Evolutionary conservation across 35 echinoderm and acorn worm species (phyloP).

Genomic region (Eucidaris tribuloides): DNA sequence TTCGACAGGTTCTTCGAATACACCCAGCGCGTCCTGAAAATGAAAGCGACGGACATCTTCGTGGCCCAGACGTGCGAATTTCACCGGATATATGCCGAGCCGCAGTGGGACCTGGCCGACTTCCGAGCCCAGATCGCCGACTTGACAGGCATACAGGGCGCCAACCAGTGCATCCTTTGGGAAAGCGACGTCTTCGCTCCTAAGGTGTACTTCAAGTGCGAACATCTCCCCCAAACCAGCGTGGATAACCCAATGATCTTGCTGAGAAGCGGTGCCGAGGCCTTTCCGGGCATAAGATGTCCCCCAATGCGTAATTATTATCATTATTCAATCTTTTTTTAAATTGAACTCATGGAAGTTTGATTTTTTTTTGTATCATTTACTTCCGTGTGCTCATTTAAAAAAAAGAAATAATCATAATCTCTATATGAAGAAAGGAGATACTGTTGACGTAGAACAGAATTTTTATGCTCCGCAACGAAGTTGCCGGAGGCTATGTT

Average conservation of each 20-base stretch:
- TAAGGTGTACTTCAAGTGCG: slow-evolving; percentile 11
- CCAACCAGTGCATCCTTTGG: slow-evolving; percentile 43
- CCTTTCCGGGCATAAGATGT: slow-evolving; percentile 41
- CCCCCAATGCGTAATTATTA: slow-evolving; percentile 51
- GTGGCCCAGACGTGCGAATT: slow-evolving; percentile 45
- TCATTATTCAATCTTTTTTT: no score
- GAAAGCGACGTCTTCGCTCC: slow-evolving; percentile 53
- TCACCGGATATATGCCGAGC: slow-evolving; percentile 56
- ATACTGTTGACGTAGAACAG: no score
- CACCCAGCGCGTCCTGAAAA: slow-evolving; percentile 39
- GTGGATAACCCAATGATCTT: slow-evolving; percentile 68
- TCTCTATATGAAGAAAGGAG: no score
- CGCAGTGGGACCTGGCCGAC: slow-evolving; percentile 23
- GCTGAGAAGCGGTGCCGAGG: slow-evolving; percentile 31
- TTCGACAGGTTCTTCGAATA: slow-evolving; percentile 70
- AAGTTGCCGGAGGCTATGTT: no score
- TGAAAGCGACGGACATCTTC: slow-evolving; percentile 68
- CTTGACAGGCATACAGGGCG: slow-evolving; percentile 58
- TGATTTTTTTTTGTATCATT: no score
- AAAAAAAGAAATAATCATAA: no score
- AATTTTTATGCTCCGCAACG: no score
- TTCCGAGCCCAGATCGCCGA: slow-evolving; percentile 65
- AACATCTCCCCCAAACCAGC: slow-evolving; percentile 53
- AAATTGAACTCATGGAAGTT: no score
- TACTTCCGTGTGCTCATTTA: no score